Base-by-base conservation (phyloP, 2,888 invertebrate genomes). In the Drosophila sordidula region DNA sequence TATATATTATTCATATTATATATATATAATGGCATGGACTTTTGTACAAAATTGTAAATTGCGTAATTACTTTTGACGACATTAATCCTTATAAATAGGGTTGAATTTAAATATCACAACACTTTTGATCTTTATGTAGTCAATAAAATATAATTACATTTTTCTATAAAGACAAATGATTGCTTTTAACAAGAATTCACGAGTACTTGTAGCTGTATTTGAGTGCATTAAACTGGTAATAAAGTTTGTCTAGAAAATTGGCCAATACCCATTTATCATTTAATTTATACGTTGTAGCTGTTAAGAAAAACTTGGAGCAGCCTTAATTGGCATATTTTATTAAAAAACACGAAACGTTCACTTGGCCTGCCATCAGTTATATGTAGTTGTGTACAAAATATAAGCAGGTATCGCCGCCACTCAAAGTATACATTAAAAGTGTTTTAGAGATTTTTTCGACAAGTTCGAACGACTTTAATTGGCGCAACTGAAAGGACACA, bases 401-500 rank as follows among this genome's bases (percentile, higher is more conserved):
- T 32, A 12, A 16, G 34, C 52, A 11, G 29, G 22, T 8, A 29
- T 39, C 41, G 11, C 34, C 29, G 67, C 36, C 56, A 52, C 18
- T 62, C 56, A 50, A 47, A 26, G 41, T 18, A 62, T 54, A 62
- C 42, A 54, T 52, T 75, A 56, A 62, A 42, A 29, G 42, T 44
- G 45, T 47, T 36, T 45, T 26, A 42, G 50, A 46, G 54, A 49
- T 41, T 75, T 39, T 58, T 58, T 32, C 11, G 70, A 63, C 25
- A 58, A 41, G 63, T 50, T 41, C 16, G 45, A 41, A 25, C 39
- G 46, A 51, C 50, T 66, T 77, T 77, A 75, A 75, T 77, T 78
- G 78, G 55, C 67, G 14, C 67, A 63, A 75, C 67, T 78, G 78
- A 72, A 75, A 77, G 78, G 62, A 75, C 75, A 77, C 73, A 62